Base-by-base conservation (phyloP, 2,888 invertebrate species). In the Leptopilina syphax region DNA sequence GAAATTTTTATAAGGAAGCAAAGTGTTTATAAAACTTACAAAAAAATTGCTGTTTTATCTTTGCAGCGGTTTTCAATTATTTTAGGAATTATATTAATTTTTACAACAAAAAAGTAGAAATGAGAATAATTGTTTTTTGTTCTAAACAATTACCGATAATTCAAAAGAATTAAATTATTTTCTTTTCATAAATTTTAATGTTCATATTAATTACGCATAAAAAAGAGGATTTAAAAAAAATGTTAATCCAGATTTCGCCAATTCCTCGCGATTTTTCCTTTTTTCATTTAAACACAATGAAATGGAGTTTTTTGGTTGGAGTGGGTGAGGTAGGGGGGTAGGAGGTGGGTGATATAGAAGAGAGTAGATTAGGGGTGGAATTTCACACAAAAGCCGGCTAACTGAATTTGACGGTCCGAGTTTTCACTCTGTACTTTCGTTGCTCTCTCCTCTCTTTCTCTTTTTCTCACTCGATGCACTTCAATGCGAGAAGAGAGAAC, bases 351-450 rank as follows among this genome's bases (percentile, higher is more conserved):
- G 77, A 65, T 73, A 68, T 79, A 77, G 76, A 65, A 78, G 34
- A 73, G 77, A 60, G 77, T 77, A 79, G 79, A 83, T 80, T 80
- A 77, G 65, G 68, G 68, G 77, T 79, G 80, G 80, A 84, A 82
- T 83, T 80, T 70, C 78, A 68, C 78, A 82, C 84, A 85, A 83
- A 84, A 83, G 85, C 81, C 73, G 78, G 68, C 82, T 85, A 87
- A 87, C 85, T 85, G 84, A 86, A 87, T 86, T 86, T 83, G 86
- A 84, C 85, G 84, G 84, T 81, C 82, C 84, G 85, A 84, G 82
- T 85, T 85, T 85, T 84, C 84, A 81, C 66, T 78, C 81, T 66
- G 78, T 73, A 76, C 79, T 81, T 80, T 80, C 83, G 76, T 76
- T 79, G 83, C 79, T 79, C 44, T 79, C 44, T 44, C 8, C 44